phyloP scores from a whole-genome alignment of 2,888 invertebrate genomes.

The Oasisia sp. region DNA sequence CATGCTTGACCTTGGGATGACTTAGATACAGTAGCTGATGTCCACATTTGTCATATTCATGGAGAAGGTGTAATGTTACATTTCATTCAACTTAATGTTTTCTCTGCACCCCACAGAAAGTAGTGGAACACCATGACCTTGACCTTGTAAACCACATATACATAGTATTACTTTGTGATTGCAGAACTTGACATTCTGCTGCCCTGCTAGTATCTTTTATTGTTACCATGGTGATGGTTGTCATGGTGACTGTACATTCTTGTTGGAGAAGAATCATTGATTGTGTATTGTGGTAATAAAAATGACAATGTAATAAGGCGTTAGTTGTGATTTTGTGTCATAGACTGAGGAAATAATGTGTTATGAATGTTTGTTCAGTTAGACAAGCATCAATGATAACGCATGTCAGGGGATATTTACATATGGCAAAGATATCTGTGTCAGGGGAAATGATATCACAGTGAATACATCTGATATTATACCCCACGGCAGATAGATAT shows the following conservation, averaged over 20 bases:
- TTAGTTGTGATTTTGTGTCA: not conserved
- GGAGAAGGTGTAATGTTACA: not conserved
- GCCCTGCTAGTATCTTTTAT: not conserved
- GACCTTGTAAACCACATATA: not conserved
- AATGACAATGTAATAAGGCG: not conserved
- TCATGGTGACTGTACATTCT: not conserved
- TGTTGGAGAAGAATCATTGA: not conserved
- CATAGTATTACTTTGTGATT: not conserved
- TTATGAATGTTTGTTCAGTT: not conserved
- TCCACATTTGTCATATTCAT: not conserved
- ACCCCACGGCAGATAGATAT: not conserved
- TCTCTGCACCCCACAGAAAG: not conserved
- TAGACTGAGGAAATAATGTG: not conserved
- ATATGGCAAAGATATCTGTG: too few relatives aligned
- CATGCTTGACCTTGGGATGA: not conserved
- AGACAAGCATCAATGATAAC: not conserved
- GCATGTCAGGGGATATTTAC: too few relatives aligned
- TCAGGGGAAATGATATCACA: too few relatives aligned
- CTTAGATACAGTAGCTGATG: not conserved
- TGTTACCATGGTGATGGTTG: not conserved
- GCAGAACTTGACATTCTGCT: not conserved
- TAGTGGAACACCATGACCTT: not conserved
- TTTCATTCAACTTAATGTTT: not conserved
- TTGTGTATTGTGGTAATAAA: slow-evolving; percentile 8
- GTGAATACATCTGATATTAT: not conserved